Conservation (phyloP, 2,113 vertebrate species). For the Bagarius yarrelli region DNA sequence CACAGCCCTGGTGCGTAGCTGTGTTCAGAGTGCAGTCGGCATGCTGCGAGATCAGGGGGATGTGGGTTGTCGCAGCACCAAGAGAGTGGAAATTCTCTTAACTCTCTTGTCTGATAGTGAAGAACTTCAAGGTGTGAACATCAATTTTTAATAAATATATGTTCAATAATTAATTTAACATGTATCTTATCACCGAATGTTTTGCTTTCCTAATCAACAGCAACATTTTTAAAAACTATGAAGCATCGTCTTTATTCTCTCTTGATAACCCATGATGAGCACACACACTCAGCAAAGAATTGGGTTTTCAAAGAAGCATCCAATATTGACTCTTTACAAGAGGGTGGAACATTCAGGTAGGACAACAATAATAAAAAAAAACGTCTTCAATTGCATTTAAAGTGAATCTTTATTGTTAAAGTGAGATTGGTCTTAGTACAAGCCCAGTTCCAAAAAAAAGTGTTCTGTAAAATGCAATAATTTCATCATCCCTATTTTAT, state of each 20-base stretch:
- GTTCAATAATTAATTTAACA: background rate
- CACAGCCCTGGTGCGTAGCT: conserved; percentile 81
- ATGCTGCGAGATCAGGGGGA: conserved; percentile 80
- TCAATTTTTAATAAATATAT: background rate
- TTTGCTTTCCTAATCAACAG: conserved; percentile 61
- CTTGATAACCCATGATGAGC: conserved; percentile 75
- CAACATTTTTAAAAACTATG: conserved; percentile 73
- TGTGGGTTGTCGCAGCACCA: conserved; percentile 69
- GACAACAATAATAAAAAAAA: background rate
- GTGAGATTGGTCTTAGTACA: too few species aligned
- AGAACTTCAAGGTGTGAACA: conserved; percentile 65
- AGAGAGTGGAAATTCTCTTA: conserved; percentile 82
- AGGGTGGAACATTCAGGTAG: conserved; percentile 94
- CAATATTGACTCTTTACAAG: conserved; percentile 87
- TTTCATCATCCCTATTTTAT: too few species aligned
- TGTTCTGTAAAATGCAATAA: too few species aligned
- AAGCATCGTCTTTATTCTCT: conserved; percentile 77
- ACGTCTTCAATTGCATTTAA: background rate
- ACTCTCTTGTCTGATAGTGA: conserved; percentile 72
- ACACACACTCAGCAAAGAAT: conserved; percentile 57
- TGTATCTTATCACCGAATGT: background rate
- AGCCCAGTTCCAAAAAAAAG: too few species aligned
- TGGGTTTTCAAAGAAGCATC: conserved; percentile 89
- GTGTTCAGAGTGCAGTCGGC: conserved; percentile 86
- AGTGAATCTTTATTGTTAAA: background rate